Evolutionary conservation across 2,888 invertebrate species (phyloP), one percentile per base, ranked within the genome.

Genomic region (Muschampia plurimacula): DNA sequence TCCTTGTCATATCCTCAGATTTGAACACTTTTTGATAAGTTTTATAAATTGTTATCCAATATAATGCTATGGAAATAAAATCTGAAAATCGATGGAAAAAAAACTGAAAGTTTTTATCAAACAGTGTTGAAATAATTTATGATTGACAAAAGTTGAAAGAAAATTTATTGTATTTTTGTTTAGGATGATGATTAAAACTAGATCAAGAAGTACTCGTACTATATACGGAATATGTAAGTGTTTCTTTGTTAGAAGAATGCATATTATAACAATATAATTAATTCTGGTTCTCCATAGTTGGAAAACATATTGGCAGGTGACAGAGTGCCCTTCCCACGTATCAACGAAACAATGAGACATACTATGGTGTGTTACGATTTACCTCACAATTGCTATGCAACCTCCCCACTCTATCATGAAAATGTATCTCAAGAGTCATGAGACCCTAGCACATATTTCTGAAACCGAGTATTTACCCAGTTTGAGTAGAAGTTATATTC

Each of bases 231-330:
- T 71, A 71, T 66, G 71, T 71, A 71, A 71, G 71, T 66, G 65
- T 57, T 22, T 66, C 55, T 49, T 66, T 66, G 65, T 57, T 65
- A 70, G 65, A 46, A 59, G 57, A 65, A 65, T 68, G 49, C 57
- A 12, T 65, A 65, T 59, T 55, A 36, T 59, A 59, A 67, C 59
- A 59, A 67, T 57, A 65, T 65, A 55, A 70, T 66, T 59, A 67
- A 69, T 69, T 69, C 62, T 74, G 67, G 71, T 72, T 72, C 78
- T 78, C 80, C 79, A 80, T 78, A 79, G 75, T 69, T 74, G 69
- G 78, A 79, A 78, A 79, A 78, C 66, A 84, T 84, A 82, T 90
- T 86, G 81, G 84, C 91, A 91, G 92, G 91, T 91, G 86, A 87
- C 87, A 81, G 87, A 85, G 78, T 88, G 88, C 84, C 82, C 86